Evolutionary conservation across 1,140 invertebrate species (phyloP).

Genomic region (Ephestia elutella): DNA sequence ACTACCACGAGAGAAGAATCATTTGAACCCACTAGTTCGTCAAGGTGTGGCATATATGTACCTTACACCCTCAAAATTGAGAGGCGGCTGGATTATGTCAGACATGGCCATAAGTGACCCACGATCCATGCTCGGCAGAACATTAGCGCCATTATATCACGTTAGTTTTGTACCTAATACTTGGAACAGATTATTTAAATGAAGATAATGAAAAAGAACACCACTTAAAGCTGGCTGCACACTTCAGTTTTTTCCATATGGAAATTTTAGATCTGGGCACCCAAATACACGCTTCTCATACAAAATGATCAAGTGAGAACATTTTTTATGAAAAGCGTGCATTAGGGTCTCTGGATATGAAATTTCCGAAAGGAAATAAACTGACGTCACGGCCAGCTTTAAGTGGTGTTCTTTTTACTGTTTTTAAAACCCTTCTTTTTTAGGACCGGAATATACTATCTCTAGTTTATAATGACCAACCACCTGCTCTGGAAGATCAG

Average conservation of each 20-base stretch:
- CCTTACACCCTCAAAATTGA: slow-evolving; percentile 78
- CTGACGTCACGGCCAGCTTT: too few species aligned
- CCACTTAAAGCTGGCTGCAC: too few species aligned
- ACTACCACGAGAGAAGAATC: slow-evolving; percentile 79
- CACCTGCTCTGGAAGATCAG: slow-evolving; percentile 76
- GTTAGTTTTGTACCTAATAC: too few species aligned
- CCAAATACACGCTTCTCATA: too few species aligned
- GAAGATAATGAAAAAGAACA: too few species aligned
- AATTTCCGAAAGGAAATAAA: neutral
- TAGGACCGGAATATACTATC: slow-evolving; percentile 73
- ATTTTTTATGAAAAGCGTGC: too few species aligned
- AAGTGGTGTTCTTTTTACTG: slow-evolving; percentile 1
- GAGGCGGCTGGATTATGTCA: slow-evolving; percentile 81
- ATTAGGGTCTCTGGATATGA: too few species aligned
- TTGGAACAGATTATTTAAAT: too few species aligned
- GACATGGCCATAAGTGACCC: slow-evolving; percentile 78
- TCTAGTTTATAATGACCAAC: slow-evolving; percentile 90
- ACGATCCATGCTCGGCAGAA: slow-evolving; percentile 83
- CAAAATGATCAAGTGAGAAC: too few species aligned
- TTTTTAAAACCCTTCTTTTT: too few species aligned
- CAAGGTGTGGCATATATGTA: slow-evolving; percentile 83
- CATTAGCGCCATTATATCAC: slow-evolving; percentile 80
- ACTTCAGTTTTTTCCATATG: too few species aligned
- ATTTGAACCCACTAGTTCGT: slow-evolving; percentile 74
- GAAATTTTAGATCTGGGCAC: too few species aligned